Base-by-base conservation (phyloP, 2,888 invertebrate genomes). In the Caenorhabditis virilis region DNA sequence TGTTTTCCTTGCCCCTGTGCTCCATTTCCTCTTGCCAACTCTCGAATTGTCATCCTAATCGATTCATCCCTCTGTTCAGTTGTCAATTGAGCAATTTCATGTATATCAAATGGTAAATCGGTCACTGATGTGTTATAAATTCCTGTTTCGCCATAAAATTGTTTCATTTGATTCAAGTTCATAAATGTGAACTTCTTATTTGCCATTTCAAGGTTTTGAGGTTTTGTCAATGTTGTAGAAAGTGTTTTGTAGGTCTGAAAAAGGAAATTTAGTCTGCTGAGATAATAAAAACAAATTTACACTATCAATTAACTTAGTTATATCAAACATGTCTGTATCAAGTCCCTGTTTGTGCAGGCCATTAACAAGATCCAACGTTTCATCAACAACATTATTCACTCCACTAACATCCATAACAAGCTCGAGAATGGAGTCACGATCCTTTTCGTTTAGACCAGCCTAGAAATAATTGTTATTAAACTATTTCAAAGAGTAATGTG, bases 331-430 rank as follows among this genome's bases (percentile, higher is more conserved):
- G 45, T 77, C 77, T 30, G 62, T 65, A 35, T 68, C 71, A 9
- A 77, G 25, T 23, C 72, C 74, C 18, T 59, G 46, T 23, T 55
- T 60, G 36, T 55, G 39, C 26, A 71, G 27, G 13, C 58, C 66
- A 33, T 65, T 58, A 23, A 77, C 61, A 13, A 74, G 49, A 27
- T 63, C 50, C 46, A 74, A 52, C 1, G 77, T 74, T 33, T 74
- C 77, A 27, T 77, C 73, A 13, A 78, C 77, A 15, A 75, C 72
- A 20, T 64, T 55, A 41, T 72, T 68, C 1, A 72, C 70, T 20
- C 74, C 74, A 20, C 74, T 69, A 7, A 69, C 67, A 48, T 77
- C 76, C 74, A 77, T 74, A n/a, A 77, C 60, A 20, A 77, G 47
- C 38, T 77, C 76, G 38, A 77, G 42, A 9, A 77, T 51, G 41